Evolutionary conservation across 2,888 invertebrate genomes (phyloP), one percentile per base, ranked within the genome.

Genomic region (Dendrolimus houi): DNA sequence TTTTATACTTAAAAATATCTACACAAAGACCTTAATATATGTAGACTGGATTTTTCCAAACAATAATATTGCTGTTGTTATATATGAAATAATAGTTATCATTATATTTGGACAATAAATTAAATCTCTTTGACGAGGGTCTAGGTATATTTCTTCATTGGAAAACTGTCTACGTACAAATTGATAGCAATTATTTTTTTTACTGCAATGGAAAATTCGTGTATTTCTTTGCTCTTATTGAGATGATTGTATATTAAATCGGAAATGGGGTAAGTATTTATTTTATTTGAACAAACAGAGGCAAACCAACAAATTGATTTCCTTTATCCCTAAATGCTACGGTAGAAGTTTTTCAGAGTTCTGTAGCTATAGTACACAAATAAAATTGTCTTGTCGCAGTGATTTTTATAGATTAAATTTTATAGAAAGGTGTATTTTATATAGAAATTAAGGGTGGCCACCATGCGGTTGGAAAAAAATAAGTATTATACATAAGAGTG

Each of bases 81-180:
- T 56, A 57, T 57, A 40, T 42, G 41, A 57, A 62, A 57, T 55
- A 54, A 52, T 56, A 64, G 59, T 59, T 62, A 63, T 62, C 59
- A 56, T 59, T 54, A 59, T 55, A 56, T 62, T 61, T 55, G 57
- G 47, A 58, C 59, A 59, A 58, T 61, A 62, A 61, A 59, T 60
- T 57, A 58, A 61, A 62, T 62, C 63, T 60, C 58, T 58, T 56
- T 62, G 57, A 59, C 61, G 60, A 62, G 59, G 57, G 55, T 61
- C 56, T 63, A 58, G 55, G 60, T 56, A 59, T 29, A 56, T 60
- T 57, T 57, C 55, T 57, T 57, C 29, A 13, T 14, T 52, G 55
- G 52, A 56, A 56, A 41, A 52, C 42, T 52, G 41, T 47, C 10
- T 55, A 9, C 3, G 9, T 0, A 9, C 9, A 47, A 47, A 47